Base-by-base conservation (phyloP, 1,140 invertebrate genomes). In the Eumaeus atala region DNA sequence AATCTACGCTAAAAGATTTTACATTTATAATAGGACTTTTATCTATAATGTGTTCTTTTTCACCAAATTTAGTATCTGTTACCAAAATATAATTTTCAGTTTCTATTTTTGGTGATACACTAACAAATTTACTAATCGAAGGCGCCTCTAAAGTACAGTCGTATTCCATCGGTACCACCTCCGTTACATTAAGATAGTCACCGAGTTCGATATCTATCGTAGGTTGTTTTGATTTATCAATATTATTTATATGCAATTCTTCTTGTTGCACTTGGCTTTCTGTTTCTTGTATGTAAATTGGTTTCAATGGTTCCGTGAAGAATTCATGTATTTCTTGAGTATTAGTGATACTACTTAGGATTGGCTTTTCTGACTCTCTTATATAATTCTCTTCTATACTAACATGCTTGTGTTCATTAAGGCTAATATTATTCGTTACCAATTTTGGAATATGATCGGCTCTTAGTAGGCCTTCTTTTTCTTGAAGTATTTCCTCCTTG, bases 391-490 rank as follows among this genome's bases (percentile, higher is more conserved):
- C 53, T 59, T 76, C 69, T 11, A 73, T 48, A 66, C 72, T 72
- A 58, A 81, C 51, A 63, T 81, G 72, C 56, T 68, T 59, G 40
- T 63, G 54, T 36, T 66, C 62, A 42, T 64, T 58, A 47, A 81
- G 47, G 34, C 51, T 65, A 6, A 73, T 12, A 37, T 69, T 51
- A 51, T 66, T 66, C 21, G 37, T 57, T 28, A 56, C 16, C 5
- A 28, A 16, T 52, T 67, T 66, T 47, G 65, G 63, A 37, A 54
- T 50, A 47, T 51, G 17, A 48, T 54, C 48, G 33, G 56, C 38
- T 28, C 52, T 61, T 44, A 80, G 58, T n/a, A 40, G 33, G 12
- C 62, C 54, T 64, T 80, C 77, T 57, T 74, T 74, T 62, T 79
- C 77, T 18, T 56, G 62, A 40, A 65, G 9, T 54, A 75, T 53